A percentile compares a stretch with the other conserved stretches of the same genome.
These are phyloP conservation scores for Poeciliopsis turneri DNA, from an alignment of 2,797 vertebrate genomes.

Conservation along the genomic window DNA sequence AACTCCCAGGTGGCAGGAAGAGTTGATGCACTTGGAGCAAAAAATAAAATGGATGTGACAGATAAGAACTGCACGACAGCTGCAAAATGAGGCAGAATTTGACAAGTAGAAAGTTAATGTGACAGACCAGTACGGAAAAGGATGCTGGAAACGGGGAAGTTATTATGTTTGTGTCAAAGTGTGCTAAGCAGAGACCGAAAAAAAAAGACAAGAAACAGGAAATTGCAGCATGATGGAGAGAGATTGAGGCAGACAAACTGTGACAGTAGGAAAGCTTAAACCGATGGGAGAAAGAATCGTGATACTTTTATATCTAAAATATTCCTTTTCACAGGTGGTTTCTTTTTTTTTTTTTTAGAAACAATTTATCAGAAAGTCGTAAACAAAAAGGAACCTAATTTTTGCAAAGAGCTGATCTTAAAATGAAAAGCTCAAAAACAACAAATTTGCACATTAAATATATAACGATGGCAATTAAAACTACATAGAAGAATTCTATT, in stretches of 20 bases:
- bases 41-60: constrained; percentile 37
- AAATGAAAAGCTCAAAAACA: background rate
- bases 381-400: background rate
- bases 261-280: constrained; percentile 15
- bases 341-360: background rate
- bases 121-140: constrained; percentile 23
- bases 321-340: background rate
- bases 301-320: background rate
- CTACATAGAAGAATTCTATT: background rate
- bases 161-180: constrained; percentile 4
- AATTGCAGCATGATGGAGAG: constrained; percentile 20
- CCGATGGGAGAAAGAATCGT: background rate
- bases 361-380: background rate
- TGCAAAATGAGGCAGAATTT: constrained; percentile 25
- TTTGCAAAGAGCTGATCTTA: background rate
- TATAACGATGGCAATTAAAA: background rate
- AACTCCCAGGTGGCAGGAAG: constrained; percentile 16
- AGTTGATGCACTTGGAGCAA: constrained; percentile 22
- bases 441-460: background rate
- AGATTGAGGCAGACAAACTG: constrained; percentile 3
- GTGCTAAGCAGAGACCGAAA: background rate
- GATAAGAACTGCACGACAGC: constrained; percentile 33
- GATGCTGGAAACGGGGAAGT: constrained; percentile 10
- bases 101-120: constrained; percentile 28
- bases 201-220: constrained; percentile 9